These are phyloP conservation scores for Peromyscus polionotus DNA, from an alignment of 2,113 vertebrate genomes.

Conservation along the genomic window DNA sequence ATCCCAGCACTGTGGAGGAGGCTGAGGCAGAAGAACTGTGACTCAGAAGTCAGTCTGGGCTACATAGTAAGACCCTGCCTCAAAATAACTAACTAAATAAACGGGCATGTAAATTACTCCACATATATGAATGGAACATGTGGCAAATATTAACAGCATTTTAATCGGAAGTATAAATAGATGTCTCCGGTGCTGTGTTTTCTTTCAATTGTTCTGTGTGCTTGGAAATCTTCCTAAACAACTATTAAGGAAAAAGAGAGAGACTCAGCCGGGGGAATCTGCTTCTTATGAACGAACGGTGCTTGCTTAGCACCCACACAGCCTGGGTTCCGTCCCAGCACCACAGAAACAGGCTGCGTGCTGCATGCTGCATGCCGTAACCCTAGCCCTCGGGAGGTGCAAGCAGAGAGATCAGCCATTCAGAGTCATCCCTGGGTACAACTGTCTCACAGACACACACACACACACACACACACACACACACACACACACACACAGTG, in stretches of 20 bases:
- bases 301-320: not conserved
- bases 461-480: not conserved
- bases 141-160: slow-evolving; percentile 1
- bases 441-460: not conserved
- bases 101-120: not conserved
- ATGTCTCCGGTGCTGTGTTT: not conserved
- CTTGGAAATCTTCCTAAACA: slow-evolving; percentile 37
- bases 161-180: slow-evolving; percentile 5
- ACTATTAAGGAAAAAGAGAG: not conserved
- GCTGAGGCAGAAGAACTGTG: not conserved
- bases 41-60: not conserved
- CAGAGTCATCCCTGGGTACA: no score
- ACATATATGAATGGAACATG: not conserved
- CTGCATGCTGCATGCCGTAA: not conserved
- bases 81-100: not conserved
- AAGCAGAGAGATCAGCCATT: not conserved
- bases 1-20: not conserved
- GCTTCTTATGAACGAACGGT: not conserved
- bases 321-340: not conserved
- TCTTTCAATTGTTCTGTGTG: not conserved
- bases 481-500: not conserved
- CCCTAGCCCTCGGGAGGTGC: not conserved
- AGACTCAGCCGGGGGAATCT: not conserved
- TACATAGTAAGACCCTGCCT: not conserved
- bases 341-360: no score